These are phyloP conservation scores for Julus scandinavius DNA, from an alignment of 2,888 invertebrate genomes.

Conservation along the genomic window DNA sequence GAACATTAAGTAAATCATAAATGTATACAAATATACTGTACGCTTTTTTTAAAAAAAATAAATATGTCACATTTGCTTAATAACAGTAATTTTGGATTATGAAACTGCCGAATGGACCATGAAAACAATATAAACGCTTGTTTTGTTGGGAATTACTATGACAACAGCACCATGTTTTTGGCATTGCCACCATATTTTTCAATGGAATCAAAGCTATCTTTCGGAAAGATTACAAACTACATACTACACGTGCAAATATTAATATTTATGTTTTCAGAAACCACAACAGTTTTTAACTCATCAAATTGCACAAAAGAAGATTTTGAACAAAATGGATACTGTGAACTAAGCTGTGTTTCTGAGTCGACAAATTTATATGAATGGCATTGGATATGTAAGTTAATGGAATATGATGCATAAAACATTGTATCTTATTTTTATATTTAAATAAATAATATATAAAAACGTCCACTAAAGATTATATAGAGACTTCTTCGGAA, in stretches of 20 bases:
- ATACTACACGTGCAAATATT: too few species aligned
- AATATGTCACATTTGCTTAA: not conserved
- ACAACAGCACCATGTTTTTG: not conserved
- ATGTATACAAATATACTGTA: not conserved
- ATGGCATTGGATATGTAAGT: conserved; percentile 46
- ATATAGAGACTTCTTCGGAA: not conserved
- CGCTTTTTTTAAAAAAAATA: too few species aligned
- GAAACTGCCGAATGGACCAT: not conserved
- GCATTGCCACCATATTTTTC: not conserved
- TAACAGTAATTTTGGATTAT: not conserved
- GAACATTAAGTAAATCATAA: too few species aligned
- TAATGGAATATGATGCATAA: not conserved
- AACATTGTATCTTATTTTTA: not conserved
- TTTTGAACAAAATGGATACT: not conserved
- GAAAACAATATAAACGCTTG: too few species aligned
- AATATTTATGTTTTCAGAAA: not conserved
- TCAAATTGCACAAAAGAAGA: conserved; percentile 40
- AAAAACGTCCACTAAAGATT: not conserved
- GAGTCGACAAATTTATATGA: not conserved
- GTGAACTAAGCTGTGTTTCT: not conserved
- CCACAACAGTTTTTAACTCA: not conserved
- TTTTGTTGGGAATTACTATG: not conserved
- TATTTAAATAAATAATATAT: too few species aligned
- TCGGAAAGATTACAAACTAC: too few species aligned
- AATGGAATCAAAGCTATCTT: too few species aligned